Evolutionary conservation across 2,888 invertebrate species (phyloP), one percentile per base, ranked within the genome.

Genomic region (Laothoe populi): DNA sequence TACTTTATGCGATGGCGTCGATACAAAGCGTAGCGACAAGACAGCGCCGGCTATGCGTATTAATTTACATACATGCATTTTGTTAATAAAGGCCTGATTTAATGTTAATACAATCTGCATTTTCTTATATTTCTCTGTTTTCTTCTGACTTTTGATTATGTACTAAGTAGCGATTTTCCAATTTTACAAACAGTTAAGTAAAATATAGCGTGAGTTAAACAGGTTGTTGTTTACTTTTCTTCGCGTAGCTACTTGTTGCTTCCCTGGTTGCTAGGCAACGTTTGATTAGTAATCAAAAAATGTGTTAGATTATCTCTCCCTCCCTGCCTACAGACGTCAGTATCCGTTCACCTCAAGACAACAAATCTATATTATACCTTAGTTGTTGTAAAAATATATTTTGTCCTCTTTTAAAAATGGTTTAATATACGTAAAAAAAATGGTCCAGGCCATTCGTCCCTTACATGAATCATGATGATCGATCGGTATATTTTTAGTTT

Each of bases 381-480:
- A 13, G n/a, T n/a, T n/a, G n/a, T 40, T n/a, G n/a, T 13, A 13
- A 3, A 13, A 13, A 10, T 1, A 13, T 13, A 4, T 1, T 13
- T 2, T 40, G 13, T 13, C 13, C 1, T 13, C 13, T 4, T 40
- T 11, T n/a, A 40, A 40, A 13, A 40, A 40, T 4, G n/a, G 4
- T 40, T n/a, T 3, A 13, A 40, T 13, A 40, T 40, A 13, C 13
- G 40, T 13, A 40, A 40, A 13, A 40, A 13, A 1, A 40, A 40
- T n/a, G 4, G n/a, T n/a, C n/a, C 26, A 7, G n/a, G n/a, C 2
- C 26, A 8, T 49, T 49, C 24, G n/a, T 1, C 13, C 7, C 19
- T 31, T 19, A 16, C 11, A 53, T 31, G 26, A 26, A 19, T 24
- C 21, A 26, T 53, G 49, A 23, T 63, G 66, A 62, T 58, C 46